Evolutionary conservation across 2,113 vertebrate species (phyloP), one percentile per base, ranked within the genome.

Genomic region (Myotis yumanensis): DNA sequence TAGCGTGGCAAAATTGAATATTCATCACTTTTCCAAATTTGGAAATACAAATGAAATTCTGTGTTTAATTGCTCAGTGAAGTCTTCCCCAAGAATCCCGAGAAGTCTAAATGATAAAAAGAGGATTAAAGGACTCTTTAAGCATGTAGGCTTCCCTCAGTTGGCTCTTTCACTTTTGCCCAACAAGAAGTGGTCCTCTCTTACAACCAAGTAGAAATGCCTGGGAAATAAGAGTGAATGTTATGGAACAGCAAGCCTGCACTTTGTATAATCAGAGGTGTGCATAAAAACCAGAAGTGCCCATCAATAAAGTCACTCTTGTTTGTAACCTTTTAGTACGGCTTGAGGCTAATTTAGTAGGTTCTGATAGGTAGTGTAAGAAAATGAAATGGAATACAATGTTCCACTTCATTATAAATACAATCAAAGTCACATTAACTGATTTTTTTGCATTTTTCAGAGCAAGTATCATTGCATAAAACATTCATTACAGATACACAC

Each of bases 1-100:
- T 51, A 32, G 82, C 72, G 79, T 16, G 51, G 7, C 89, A 94
- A 92, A 95, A 93, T 22, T 96, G 69, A 92, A 95, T 92, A 93
- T 94, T 96, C 88, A 97, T 86, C 30, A 46, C 15, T 93, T 97
- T 93, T 92, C 89, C 82, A 96, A 97, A 95, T 94, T 94, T 76
- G 64, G 82, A 91, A 76, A 76, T 80, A 89, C 23, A 91, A 66
- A 81, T 84, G 15, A 92, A 89, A 96, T 90, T 89, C 90, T 95
- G 48, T 66, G 43, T 90, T 93, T 94, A 82, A 93, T 95, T 97
- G 86, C 46, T 91, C 87, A 87, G 62, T 85, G 86, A 90, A 89
- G 59, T 4, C 64, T 90, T 94, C 62, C 62, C 32, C 35, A 43
- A 92, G 92, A 95, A 89, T 77, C 79, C 57, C 30, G 73, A 46